These are phyloP conservation scores for Nyctibius grandis DNA, from an alignment of 2,797 vertebrate species.

Conservation along the genomic window DNA sequence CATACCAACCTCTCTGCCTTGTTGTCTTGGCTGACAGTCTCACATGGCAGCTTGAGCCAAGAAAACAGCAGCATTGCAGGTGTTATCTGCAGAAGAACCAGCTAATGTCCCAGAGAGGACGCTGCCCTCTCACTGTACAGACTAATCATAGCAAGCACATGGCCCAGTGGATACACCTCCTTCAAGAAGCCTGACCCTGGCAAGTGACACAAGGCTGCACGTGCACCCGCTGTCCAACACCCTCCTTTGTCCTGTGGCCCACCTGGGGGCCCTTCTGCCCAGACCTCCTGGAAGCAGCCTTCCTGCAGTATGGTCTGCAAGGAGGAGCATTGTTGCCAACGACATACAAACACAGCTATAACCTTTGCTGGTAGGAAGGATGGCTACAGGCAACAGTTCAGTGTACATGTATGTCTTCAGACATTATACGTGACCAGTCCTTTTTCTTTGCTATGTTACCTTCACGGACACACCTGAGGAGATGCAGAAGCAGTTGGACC, in stretches of 20 bases:
- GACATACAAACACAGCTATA: neutral
- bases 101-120: neutral
- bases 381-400: neutral
- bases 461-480: neutral
- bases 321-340: neutral
- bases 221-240: no score
- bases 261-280: no score
- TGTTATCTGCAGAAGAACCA: neutral
- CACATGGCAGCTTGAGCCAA: neutral
- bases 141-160: neutral
- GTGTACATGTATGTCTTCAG: neutral
- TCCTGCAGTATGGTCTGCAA: neutral
- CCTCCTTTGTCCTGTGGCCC: neutral
- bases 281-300: neutral
- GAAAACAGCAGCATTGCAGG: neutral
- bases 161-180: fast-evolving
- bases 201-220: neutral
- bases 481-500: neutral
- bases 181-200: neutral
- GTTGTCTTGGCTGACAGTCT: neutral
- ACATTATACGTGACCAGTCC: neutral
- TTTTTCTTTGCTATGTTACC: neutral
- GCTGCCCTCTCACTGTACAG: neutral
- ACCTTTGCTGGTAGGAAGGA: neutral
- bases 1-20: neutral